Conservation (phyloP, 1,140 invertebrate species). For the Drosophila tropicalis region DNA sequence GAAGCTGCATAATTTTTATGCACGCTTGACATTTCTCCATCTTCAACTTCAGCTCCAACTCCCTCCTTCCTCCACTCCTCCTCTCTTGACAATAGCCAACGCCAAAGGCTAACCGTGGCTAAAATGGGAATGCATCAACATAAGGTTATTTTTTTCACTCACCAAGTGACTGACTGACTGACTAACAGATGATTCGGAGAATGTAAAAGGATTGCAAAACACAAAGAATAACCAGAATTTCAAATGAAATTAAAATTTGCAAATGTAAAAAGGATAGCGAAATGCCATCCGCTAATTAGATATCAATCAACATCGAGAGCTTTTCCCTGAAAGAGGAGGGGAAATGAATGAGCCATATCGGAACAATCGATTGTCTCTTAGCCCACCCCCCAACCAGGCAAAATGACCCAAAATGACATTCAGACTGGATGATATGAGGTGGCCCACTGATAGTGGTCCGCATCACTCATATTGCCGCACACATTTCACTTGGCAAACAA, state of each 20-base stretch:
- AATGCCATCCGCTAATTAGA: background rate
- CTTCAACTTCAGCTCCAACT: background rate
- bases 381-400: too few species aligned
- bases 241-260: background rate
- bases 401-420: background rate
- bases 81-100: slow-evolving; percentile 1
- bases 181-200: background rate
- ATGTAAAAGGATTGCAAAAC: background rate
- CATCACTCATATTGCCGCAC: background rate
- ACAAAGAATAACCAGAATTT: background rate
- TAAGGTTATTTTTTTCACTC: too few species aligned
- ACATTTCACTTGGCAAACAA: slow-evolving; percentile 2
- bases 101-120: slow-evolving; percentile 9
- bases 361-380: too few species aligned
- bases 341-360: too few species aligned
- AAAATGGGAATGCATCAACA: background rate
- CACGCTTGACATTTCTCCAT: slow-evolving; percentile 15
- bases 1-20: slow-evolving; percentile 14
- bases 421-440: background rate
- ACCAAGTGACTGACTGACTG: too few species aligned
- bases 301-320: background rate
- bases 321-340: background rate
- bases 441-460: background rate
- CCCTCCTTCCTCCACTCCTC: background rate
- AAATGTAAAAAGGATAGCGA: background rate